A percentile compares a stretch with the other conserved stretches of the same genome.
These are phyloP conservation scores for Axis porcinus DNA, from an alignment of 2,113 vertebrate species.

Conservation along the genomic window DNA sequence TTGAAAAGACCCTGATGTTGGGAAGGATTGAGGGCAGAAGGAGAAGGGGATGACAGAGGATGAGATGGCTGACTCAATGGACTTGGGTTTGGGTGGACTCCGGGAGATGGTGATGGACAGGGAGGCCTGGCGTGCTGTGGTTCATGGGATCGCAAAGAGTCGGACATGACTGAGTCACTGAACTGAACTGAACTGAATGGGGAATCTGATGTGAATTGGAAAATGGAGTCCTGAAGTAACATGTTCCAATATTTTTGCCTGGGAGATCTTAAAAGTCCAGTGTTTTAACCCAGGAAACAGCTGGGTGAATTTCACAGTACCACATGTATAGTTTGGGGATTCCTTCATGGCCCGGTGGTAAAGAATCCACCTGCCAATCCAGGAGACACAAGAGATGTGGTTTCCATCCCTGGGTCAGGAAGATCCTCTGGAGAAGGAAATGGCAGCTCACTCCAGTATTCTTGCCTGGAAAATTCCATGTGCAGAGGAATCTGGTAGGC, in stretches of 20 bases:
- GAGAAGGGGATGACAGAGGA: too few relatives aligned
- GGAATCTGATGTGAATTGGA: neutral
- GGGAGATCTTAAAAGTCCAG: neutral
- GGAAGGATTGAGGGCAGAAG: too few relatives aligned
- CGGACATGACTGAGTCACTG: too few relatives aligned
- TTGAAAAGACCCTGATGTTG: too few relatives aligned
- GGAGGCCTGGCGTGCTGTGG: too few relatives aligned
- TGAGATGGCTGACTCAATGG: too few relatives aligned
- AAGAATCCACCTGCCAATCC: neutral
- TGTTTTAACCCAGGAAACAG: neutral
- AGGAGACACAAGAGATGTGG: neutral
- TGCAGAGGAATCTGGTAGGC: neutral
- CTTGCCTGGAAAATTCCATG: neutral
- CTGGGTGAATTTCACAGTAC: neutral
- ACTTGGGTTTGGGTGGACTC: too few relatives aligned
- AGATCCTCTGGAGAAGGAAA: neutral
- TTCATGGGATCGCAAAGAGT: too few relatives aligned
- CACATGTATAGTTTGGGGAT: neutral
- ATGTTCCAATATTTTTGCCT: neutral
- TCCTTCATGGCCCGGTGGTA: neutral
- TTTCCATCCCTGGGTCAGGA: neutral
- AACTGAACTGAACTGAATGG: too few relatives aligned
- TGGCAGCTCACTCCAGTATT: neutral
- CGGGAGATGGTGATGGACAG: too few relatives aligned
- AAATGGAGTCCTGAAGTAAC: neutral